A percentile compares a stretch with the other conserved stretches of the same genome.
Evolutionary conservation across 2,797 vertebrate genomes (phyloP).

Genomic region (Ptychadena robeensis): DNA sequence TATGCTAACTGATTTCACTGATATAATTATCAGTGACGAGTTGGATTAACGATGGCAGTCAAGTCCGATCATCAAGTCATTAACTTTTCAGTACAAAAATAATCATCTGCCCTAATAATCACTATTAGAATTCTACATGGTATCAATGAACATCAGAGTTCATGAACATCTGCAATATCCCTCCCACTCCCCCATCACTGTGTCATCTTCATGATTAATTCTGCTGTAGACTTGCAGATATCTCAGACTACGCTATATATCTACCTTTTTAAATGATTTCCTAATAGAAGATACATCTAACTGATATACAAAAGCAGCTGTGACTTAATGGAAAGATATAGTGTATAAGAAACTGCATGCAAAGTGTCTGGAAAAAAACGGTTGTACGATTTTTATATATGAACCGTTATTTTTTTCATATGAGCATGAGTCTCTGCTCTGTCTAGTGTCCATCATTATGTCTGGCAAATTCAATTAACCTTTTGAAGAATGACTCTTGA

Average conservation of each 20-base stretch:
- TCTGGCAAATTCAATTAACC: neutral
- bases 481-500: neutral
- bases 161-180: neutral
- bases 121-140: neutral
- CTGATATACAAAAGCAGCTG: neutral
- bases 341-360: neutral
- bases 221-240: neutral
- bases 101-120: conserved; percentile 11
- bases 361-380: neutral
- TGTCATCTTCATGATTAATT: neutral
- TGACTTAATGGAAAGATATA: neutral
- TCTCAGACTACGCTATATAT: neutral
- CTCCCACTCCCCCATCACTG: neutral
- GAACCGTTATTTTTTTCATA: neutral
- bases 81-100: conserved; percentile 37
- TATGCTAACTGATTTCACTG: conserved; percentile 24
- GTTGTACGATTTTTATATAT: neutral
- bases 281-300: neutral
- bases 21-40: conserved; percentile 59
- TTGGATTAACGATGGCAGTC: conserved; percentile 49
- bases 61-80: conserved; percentile 21
- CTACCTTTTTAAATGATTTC: neutral
- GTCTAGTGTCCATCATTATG: neutral
- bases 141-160: neutral
- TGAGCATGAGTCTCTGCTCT: neutral